Evolutionary conservation across 2,888 invertebrate species (phyloP).

Genomic region (Fragum whitleyi): DNA sequence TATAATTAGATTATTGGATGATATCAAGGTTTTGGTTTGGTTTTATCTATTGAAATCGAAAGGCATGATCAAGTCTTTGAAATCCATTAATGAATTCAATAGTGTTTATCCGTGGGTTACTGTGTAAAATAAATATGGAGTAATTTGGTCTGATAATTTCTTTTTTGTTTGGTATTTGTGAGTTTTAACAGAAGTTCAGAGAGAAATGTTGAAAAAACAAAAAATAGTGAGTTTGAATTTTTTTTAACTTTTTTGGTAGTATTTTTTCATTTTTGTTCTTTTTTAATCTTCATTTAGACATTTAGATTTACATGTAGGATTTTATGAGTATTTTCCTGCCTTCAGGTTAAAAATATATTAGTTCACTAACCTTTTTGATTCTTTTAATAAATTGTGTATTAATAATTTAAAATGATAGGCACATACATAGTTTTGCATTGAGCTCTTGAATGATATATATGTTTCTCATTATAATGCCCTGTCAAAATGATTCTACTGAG

Average conservation of each 20-base stretch:
- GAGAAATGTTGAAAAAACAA: background rate
- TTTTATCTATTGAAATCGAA: conserved; percentile 12
- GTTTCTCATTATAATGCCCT: no score
- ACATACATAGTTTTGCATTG: no score
- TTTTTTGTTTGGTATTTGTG: background rate
- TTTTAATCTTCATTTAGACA: no score
- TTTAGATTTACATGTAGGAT: no score
- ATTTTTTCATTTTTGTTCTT: no score
- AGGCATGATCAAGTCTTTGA: background rate
- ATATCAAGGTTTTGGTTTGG: conserved; percentile 1
- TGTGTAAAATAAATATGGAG: conserved; percentile 1
- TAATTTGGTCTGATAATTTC: background rate
- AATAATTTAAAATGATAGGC: no score
- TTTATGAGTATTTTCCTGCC: no score
- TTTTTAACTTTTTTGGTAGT: background rate
- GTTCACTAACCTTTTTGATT: no score
- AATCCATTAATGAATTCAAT: conserved; percentile 14
- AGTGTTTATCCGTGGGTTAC: conserved; percentile 11
- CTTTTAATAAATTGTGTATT: no score
- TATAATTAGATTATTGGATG: conserved; percentile 1
- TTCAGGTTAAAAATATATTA: no score
- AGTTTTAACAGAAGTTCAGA: background rate
- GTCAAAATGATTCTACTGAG: no score
- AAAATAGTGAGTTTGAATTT: background rate
- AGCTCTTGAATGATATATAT: no score